Conservation (phyloP, 2,888 invertebrate genomes). For the Aphidoletes aphidimyza region DNA sequence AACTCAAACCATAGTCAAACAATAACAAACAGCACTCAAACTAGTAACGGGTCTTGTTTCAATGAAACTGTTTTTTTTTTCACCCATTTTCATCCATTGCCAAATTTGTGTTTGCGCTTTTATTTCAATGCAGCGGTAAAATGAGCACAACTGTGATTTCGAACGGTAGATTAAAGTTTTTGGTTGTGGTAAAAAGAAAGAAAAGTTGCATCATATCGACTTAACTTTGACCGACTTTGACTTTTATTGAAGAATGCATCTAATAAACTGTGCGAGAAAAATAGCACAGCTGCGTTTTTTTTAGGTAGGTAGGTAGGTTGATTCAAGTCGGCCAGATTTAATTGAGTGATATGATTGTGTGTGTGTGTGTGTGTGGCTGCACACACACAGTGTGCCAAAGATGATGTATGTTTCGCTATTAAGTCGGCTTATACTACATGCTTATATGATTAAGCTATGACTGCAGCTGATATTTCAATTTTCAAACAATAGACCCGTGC, state of each 20-base stretch:
- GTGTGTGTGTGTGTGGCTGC: no score
- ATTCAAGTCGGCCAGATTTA: no score
- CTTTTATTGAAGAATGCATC: neutral
- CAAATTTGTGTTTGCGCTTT: neutral
- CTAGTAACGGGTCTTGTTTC: slow-evolving; percentile 11
- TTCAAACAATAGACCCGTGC: neutral
- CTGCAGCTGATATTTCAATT: neutral
- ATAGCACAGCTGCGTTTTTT: no score
- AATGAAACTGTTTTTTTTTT: slow-evolving; percentile 5
- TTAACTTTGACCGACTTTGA: neutral
- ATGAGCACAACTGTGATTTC: neutral
- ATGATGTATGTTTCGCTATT: neutral
- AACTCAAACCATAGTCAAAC: neutral
- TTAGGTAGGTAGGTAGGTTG: no score
- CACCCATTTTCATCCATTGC: neutral
- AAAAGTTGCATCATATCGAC: neutral
- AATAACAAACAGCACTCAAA: slow-evolving; percentile 3
- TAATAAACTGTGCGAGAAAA: neutral
- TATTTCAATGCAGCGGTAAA: neutral
- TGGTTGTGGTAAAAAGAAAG: neutral
- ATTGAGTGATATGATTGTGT: no score
- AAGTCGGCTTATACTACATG: neutral
- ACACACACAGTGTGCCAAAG: neutral
- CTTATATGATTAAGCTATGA: neutral
- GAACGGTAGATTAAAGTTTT: slow-evolving; percentile 21